Conservation (phyloP, 2,797 vertebrate genomes). For the Platalea minor region DNA sequence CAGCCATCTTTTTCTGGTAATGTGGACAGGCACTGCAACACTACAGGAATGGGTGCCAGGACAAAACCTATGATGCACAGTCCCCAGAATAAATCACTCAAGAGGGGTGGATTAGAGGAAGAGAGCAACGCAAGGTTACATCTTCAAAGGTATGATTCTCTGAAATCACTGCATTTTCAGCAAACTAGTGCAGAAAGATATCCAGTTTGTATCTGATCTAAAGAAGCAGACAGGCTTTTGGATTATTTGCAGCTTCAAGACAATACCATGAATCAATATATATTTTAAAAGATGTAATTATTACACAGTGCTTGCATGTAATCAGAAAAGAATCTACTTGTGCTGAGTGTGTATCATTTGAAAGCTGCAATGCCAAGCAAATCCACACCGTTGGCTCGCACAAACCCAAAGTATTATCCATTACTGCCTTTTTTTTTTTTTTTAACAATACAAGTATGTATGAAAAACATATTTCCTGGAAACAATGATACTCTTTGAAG, state of each 20-base stretch:
- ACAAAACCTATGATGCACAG: constrained; percentile 45
- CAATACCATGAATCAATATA: constrained; percentile 34
- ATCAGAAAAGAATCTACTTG: constrained; percentile 58
- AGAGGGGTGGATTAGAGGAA: constrained; percentile 21
- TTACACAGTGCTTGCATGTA: constrained; percentile 23
- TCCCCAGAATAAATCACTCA: constrained; percentile 60
- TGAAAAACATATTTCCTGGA: constrained; percentile 51
- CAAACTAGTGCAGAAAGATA: neutral
- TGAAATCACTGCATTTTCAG: constrained; percentile 28
- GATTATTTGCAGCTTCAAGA: constrained; percentile 11
- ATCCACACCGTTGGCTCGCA: constrained; percentile 26
- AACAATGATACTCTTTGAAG: constrained; percentile 49
- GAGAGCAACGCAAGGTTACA: constrained; percentile 1
- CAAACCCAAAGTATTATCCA: constrained; percentile 36
- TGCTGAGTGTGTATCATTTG: constrained; percentile 20
- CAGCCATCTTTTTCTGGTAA: constrained; percentile 59
- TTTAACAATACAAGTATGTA: constrained; percentile 25
- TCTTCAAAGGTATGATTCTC: constrained; percentile 6
- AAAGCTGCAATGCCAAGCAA: constrained; percentile 49
- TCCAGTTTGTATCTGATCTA: neutral
- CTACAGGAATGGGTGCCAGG: constrained; percentile 10
- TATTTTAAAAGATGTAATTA: constrained; percentile 36
- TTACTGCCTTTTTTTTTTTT: neutral
- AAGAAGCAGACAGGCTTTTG: neutral
- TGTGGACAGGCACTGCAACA: constrained; percentile 23